These are phyloP conservation scores for Pholis gunnellus DNA, from an alignment of 2,113 vertebrate genomes.

Conservation along the genomic window DNA sequence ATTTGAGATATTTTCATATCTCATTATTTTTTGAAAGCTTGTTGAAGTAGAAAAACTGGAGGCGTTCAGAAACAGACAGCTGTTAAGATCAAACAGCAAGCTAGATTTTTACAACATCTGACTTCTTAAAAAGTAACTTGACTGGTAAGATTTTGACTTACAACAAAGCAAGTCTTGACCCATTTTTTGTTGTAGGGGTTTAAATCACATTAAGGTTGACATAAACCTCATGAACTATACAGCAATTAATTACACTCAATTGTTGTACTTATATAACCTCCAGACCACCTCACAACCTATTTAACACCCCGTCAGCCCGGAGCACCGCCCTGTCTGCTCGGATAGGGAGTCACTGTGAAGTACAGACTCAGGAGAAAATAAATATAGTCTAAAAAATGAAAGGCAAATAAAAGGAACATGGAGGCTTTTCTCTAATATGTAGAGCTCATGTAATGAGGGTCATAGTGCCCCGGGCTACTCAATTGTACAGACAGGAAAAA, in stretches of 20 bases:
- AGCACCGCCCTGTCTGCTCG: constrained; percentile 41
- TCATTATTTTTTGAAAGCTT: constrained; percentile 21
- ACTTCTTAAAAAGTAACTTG: neutral
- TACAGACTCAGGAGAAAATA: constrained; percentile 21
- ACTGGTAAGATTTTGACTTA: constrained; percentile 4
- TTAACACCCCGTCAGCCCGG: constrained; percentile 46
- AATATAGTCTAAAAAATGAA: constrained; percentile 36
- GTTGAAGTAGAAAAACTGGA: neutral
- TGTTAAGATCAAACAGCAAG: constrained; percentile 33
- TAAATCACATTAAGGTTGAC: constrained; percentile 33
- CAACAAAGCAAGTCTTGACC: neutral
- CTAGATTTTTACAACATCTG: constrained; percentile 4
- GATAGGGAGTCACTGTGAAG: constrained; percentile 24
- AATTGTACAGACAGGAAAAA: constrained; percentile 70
- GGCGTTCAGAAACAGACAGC: constrained; percentile 8
- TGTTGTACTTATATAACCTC: constrained; percentile 57
- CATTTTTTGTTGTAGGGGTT: constrained; percentile 5
- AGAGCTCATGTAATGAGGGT: constrained; percentile 75
- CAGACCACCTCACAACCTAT: constrained; percentile 50
- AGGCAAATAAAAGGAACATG: constrained; percentile 63
- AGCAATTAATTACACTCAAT: constrained; percentile 58
- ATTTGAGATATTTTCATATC: neutral
- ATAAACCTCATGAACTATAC: constrained; percentile 15
- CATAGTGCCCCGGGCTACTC: constrained; percentile 60
- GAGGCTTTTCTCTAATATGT: constrained; percentile 58